A percentile compares a stretch with the other conserved stretches of the same genome.
Conservation (phyloP, 2,888 invertebrate genomes). For the Conchocele bisecta region DNA sequence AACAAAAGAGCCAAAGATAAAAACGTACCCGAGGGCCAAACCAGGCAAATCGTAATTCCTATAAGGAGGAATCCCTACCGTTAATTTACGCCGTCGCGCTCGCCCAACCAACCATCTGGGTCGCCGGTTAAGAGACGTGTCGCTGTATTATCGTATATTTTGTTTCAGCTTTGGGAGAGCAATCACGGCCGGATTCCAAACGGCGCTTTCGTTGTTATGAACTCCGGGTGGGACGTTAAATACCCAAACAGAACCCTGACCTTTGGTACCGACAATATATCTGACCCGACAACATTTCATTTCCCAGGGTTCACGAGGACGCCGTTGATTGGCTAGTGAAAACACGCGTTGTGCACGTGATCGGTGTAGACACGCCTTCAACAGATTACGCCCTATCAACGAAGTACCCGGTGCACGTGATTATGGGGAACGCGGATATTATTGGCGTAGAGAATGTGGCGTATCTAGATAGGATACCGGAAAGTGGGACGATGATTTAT, state of each 20-base stretch:
- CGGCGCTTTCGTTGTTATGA: slow-evolving; percentile 83
- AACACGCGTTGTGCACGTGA: slow-evolving; percentile 83
- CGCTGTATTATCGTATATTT: too few relatives aligned
- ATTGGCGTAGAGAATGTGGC: slow-evolving; percentile 87
- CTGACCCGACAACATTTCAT: slow-evolving; percentile 63
- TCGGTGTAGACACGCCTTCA: slow-evolving; percentile 88
- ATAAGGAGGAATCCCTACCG: too few relatives aligned
- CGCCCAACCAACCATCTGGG: too few relatives aligned
- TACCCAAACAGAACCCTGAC: slow-evolving; percentile 75
- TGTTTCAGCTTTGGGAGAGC: slow-evolving; percentile 84
- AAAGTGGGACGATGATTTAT: slow-evolving; percentile 68
- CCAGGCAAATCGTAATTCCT: too few relatives aligned
- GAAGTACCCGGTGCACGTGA: slow-evolving; percentile 84
- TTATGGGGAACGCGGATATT: slow-evolving; percentile 84
- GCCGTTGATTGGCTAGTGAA: slow-evolving; percentile 86
- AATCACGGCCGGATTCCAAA: slow-evolving; percentile 82
- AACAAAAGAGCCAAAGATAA: too few relatives aligned
- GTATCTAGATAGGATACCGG: slow-evolving; percentile 76
- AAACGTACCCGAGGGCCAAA: too few relatives aligned
- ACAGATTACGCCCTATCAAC: slow-evolving; percentile 85
- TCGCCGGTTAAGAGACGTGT: too few relatives aligned
- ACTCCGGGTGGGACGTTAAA: slow-evolving; percentile 81
- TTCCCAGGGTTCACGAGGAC: slow-evolving; percentile 84
- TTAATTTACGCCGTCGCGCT: too few relatives aligned
- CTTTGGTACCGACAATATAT: slow-evolving; percentile 58